Percentiles rank a stretch among this genome's conserved stretches.
Conservation (phyloP, 1,140 invertebrate species). For the Drosophila serrata region DNA sequence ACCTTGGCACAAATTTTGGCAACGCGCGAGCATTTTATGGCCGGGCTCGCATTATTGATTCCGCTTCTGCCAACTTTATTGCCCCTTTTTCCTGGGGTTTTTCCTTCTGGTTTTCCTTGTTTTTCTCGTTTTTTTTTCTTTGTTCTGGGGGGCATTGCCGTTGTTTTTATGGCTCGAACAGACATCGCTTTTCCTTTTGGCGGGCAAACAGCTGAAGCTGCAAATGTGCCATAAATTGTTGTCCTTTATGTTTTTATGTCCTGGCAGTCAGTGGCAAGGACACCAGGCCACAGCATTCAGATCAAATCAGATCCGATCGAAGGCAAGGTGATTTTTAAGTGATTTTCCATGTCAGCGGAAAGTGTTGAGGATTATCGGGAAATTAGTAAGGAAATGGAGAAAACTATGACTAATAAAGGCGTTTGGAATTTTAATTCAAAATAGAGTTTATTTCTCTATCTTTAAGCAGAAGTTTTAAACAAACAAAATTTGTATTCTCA, state of each 20-base stretch:
- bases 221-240: constrained; percentile 80
- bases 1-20: constrained; percentile 58
- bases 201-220: constrained; percentile 51
- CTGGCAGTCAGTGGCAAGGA: constrained; percentile 39
- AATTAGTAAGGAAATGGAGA: not conserved
- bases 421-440: not conserved
- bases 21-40: constrained; percentile 52
- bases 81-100: constrained; percentile 25
- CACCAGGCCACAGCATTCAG: constrained; percentile 21
- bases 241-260: constrained; percentile 73
- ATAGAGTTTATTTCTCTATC: accelerated
- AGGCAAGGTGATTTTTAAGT: constrained; percentile 38
- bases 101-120: not conserved
- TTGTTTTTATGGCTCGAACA: constrained; percentile 70
- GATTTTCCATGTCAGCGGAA: constrained; percentile 44
- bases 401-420: not conserved
- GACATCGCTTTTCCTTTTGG: constrained; percentile 44
- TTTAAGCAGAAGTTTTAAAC: no score
- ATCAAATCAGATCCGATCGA: constrained; percentile 66
- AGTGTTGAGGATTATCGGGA: not conserved
- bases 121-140: not conserved
- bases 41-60: constrained; percentile 41
- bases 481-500: not conserved
- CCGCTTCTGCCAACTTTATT: constrained; percentile 40
- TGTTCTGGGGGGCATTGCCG: constrained; percentile 8